phyloP scores from a whole-genome alignment of 2,797 vertebrate species.

The Natrix natrix region DNA sequence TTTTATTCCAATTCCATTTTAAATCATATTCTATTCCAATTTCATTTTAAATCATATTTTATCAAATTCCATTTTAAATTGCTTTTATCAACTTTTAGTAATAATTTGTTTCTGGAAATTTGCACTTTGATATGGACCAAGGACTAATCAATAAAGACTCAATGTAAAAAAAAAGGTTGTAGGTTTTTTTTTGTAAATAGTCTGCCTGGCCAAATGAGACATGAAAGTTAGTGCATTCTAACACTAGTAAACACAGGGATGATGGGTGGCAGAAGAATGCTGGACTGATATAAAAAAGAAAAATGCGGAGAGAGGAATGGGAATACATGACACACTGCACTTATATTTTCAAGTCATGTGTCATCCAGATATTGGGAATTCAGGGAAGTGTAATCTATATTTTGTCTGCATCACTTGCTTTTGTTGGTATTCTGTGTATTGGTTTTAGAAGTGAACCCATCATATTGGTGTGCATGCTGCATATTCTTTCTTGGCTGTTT shows the following conservation, averaged over 20 bases:
- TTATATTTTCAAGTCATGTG: neutral
- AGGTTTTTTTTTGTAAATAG: neutral
- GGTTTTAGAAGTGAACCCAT: neutral
- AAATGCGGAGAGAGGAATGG: neutral
- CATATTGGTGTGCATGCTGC: neutral
- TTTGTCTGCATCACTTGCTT: neutral
- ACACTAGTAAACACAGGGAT: neutral
- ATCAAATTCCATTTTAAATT: too few species aligned
- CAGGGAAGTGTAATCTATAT: neutral
- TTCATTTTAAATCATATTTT: too few species aligned
- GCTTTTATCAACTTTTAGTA: too few species aligned
- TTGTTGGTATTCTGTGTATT: neutral
- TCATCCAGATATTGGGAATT: neutral
- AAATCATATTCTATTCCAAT: too few species aligned
- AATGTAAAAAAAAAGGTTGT: too few species aligned
- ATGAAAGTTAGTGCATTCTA: neutral
- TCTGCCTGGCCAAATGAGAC: neutral
- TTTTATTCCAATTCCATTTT: too few species aligned
- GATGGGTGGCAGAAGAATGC: neutral
- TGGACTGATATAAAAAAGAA: neutral
- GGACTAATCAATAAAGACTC: too few species aligned
- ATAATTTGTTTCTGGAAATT: too few species aligned
- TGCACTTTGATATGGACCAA: too few species aligned
- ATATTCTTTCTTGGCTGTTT: neutral
- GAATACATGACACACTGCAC: neutral